Evolutionary conservation across 2,113 vertebrate species (phyloP), one percentile per base, ranked within the genome.

Genomic region (Bombycilla garrulus): DNA sequence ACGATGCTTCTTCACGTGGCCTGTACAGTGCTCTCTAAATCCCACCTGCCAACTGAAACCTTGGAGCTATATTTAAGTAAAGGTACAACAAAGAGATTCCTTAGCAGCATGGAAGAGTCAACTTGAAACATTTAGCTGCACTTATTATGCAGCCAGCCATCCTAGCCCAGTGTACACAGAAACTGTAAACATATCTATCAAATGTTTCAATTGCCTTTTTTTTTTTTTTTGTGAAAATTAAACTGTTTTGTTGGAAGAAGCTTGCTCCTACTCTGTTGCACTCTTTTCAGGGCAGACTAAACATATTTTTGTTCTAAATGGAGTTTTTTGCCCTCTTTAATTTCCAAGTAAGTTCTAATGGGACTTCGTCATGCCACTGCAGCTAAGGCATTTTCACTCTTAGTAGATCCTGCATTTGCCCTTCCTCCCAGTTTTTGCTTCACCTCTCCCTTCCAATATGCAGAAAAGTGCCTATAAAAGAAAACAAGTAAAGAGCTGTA

Each of bases 261-360:
- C 35, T 91, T 77, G 33, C 53, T 73, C 18, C 74, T 60, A 42
- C 31, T 78, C 40, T 61, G 10, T 81, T 88, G 20, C 21, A 20
- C 7, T 66, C 31, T 74, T 79, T 73, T 71, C 51, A 66, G 51
- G 24, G n/a, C 28, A 79, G 38, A 12, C 40, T 66, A 66, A 88
- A 48, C 3, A 18, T 58, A 50, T 84, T 72, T 12, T 2, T 92
- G 53, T 50, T 45, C 60, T 79, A 69, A 78, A 69, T 54, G 35
- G 0, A 1, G 2, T 13, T 21, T 22, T 36, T 53, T 17, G 0
- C 10, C 18, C 23, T 58, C 17, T 93, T 54, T 28, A 62, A 40
- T 93, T 86, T 76, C 28, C 31, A 45, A 33, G 16, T 74, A 31
- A 42, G 14, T 86, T 86, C 80, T 51, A 36, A 91, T 82, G 66